Percentiles rank a stretch among this genome's conserved stretches.
Evolutionary conservation across 2,113 vertebrate species (phyloP).

Genomic region (Ptilonorhynchus violaceus): DNA sequence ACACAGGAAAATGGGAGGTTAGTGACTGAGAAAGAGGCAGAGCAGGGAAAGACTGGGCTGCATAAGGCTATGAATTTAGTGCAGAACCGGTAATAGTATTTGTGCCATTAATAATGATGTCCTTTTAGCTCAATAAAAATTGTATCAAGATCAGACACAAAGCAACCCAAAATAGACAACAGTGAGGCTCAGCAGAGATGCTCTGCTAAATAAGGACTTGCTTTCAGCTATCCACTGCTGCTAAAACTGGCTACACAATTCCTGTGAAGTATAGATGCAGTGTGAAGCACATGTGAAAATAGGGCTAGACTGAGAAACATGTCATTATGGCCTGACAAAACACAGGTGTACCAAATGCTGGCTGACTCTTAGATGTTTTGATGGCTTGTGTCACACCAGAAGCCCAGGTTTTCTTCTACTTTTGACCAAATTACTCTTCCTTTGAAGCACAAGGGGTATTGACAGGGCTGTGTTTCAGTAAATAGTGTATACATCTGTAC

Average conservation of each 20-base stretch:
- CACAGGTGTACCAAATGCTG: not conserved
- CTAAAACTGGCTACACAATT: not conserved
- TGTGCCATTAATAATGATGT: not conserved
- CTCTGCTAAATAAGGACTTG: not conserved
- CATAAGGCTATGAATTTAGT: not conserved
- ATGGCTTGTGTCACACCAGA: not conserved
- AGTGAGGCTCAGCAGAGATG: not conserved
- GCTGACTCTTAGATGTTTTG: not conserved
- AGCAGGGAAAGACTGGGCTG: not conserved
- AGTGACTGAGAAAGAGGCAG: not conserved
- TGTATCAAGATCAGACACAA: not conserved
- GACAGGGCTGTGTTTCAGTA: not conserved
- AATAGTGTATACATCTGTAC: not conserved
- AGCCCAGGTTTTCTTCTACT: not conserved
- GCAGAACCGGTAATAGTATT: not conserved
- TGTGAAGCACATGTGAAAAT: not conserved
- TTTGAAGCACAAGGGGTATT: not conserved
- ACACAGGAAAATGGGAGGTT: not conserved
- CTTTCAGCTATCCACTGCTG: not conserved
- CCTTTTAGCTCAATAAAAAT: not conserved
- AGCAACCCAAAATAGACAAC: not conserved
- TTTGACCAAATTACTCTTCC: not conserved
- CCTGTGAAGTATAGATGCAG: not conserved
- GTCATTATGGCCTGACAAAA: not conserved
- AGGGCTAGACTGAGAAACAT: not conserved